Base-by-base conservation (phyloP, 2,113 vertebrate species). In the Tragelaphus imberbis region DNA sequence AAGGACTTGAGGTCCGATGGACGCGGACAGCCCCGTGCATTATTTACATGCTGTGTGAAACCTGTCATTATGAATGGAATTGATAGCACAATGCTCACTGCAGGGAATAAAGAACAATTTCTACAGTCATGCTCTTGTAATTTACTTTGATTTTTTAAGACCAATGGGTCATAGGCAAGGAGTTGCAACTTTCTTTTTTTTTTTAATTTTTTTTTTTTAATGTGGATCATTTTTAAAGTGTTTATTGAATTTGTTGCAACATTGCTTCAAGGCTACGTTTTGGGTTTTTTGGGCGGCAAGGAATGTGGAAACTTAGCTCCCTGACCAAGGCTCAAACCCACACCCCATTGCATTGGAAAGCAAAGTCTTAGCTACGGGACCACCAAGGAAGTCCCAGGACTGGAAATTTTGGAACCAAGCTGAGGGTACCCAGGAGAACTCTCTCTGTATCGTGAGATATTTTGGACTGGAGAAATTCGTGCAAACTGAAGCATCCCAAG, bases 1-100 rank as follows among this genome's bases (percentile, higher is more conserved):
- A 84, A 28, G 47, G 15, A 63, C 56, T 88, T 63, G 40, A 3
- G 28, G 63, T 17, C 9, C 5, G 44, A 44, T 33, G 7, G 53
- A 23, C 0, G 2, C 4, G 3, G 33, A 44, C n/a, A 19, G 6
- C 1, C 28, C 4, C 5, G 4, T 10, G n/a, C 7, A 4, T 55
- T 7, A 85, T 27, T 53, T 19, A 19, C 3, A 2, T 1, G 15
- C 44, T 5, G 4, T 2, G 6, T 1, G n/a, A 61, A 61, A 77
- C 27, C n/a, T n/a, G 23, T 30, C 28, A 87, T 61, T 40, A 27
- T 4, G 17, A 44, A 17, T 59, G 19, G 25, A 40, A 51, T 49
- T 49, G 11, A 23, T 1, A 30, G 17, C 8, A 2, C 9, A 2
- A 2, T 15, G 30, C 3, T 33, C 23, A 28, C 49, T 21, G 23